A percentile compares a stretch with the other conserved stretches of the same genome.
phyloP scores from a whole-genome alignment of 1,140 invertebrate genomes.

The Anagrus nilaparvatae region DNA sequence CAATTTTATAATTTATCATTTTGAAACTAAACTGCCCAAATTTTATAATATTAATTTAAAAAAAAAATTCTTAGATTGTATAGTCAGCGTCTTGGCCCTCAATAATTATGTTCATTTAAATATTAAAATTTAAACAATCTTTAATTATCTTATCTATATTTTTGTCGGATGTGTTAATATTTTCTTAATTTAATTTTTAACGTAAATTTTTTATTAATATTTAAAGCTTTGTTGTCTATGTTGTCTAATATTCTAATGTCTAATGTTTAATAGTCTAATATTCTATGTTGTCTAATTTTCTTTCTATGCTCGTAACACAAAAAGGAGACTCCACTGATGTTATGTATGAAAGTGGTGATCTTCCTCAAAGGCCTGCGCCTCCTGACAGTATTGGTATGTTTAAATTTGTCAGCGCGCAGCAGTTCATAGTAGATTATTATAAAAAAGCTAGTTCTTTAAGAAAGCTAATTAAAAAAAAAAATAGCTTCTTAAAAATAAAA shows the following conservation, averaged over 20 bases:
- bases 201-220: conserved; percentile 9
- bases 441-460: background rate
- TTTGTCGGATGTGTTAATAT: background rate
- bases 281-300: too few relatives aligned
- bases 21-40: too few relatives aligned
- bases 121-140: too few relatives aligned
- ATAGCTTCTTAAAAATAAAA: conserved; percentile 9
- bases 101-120: too few relatives aligned
- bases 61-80: too few relatives aligned
- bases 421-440: background rate
- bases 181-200: conserved; percentile 11
- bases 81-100: too few relatives aligned
- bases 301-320: too few relatives aligned
- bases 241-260: too few relatives aligned
- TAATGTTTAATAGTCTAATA: too few relatives aligned
- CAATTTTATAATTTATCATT: too few relatives aligned
- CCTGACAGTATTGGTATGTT: conserved; percentile 40
- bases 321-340: conserved; percentile 28
- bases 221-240: conserved; percentile 31
- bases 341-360: conserved; percentile 23
- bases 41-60: too few relatives aligned
- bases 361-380: conserved; percentile 41
- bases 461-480: conserved; percentile 4
- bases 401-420: conserved; percentile 4
- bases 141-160: background rate